Base-by-base conservation (phyloP, 1,140 invertebrate genomes). In the Philaenus spumarius region DNA sequence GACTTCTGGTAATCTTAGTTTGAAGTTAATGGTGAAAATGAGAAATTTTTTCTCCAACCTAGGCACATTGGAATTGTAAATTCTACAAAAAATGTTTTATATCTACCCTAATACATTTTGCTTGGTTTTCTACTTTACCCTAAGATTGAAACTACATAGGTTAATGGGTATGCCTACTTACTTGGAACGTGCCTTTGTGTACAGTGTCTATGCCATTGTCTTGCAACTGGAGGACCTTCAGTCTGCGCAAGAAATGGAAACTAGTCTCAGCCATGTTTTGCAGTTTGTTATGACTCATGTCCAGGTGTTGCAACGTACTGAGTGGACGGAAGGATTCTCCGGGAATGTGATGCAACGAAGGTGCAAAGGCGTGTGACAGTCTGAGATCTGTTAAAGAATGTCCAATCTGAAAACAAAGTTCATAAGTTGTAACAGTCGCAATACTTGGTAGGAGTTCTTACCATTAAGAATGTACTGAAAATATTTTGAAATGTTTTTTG, bases 241-340 rank as follows among this genome's bases (percentile, higher is more conserved):
- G 73, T 51, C 80, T 80, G 19, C 74, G 71, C 58, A 90, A 72
- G 66, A 86, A 87, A 67, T 89, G 83, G 67, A 94, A 91, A 1
- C 86, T 83, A 1, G 85, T 86, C 56, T 90, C 85, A 2, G 85
- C 84, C 70, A 93, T 82, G 43, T 78, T 82, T 58, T 76, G 80
- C 26, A 94, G 75, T 68, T 79, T 80, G 66, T 94, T 95, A 67
- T 91, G 90, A 64, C 87, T 92, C 2, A 94, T 72, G 73, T 94
- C 89, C 42, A 95, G 74, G 62, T 86, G 76, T 65, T 86, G 82
- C 0, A 94, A 72, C 61, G 86, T 85, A 2, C 80, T 81, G n/a
- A 94, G 72, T 12, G 81, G 81, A 63, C 85, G 82, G 17, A 93
- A 75, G 0, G 85, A 77, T 55, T 85, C 83, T 35, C 78, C 78